A percentile compares a stretch with the other conserved stretches of the same genome.
phyloP scores from a whole-genome alignment of 1,140 invertebrate genomes.

The Ceratosolen fusciceps region DNA sequence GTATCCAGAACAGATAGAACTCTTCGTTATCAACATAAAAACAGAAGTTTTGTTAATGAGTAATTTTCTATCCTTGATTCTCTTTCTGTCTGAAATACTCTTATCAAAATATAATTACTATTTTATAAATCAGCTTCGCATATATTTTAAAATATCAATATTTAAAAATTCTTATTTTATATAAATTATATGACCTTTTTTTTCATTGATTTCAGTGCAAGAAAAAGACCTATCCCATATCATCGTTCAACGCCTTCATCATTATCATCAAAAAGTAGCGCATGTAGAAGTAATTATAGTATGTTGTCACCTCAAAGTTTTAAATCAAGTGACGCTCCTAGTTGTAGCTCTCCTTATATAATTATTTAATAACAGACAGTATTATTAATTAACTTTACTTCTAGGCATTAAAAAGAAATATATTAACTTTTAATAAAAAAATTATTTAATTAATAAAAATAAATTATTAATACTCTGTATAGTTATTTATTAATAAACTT shows the following conservation, averaged over 20 bases:
- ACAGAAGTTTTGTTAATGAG: no score
- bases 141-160: no score
- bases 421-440: neutral
- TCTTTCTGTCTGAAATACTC: no score
- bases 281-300: slow-evolving; percentile 74
- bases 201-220: slow-evolving; percentile 78
- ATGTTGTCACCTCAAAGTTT: slow-evolving; percentile 71
- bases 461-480: neutral
- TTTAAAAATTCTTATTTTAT: no score
- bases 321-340: slow-evolving; percentile 65
- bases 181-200: no score
- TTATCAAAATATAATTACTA: no score
- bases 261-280: slow-evolving; percentile 78
- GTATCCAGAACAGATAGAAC: no score
- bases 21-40: no score
- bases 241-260: slow-evolving; percentile 85
- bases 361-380: neutral
- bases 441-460: neutral
- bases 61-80: no score
- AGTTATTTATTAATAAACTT: no score
- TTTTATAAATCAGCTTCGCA: no score
- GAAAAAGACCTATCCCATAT: slow-evolving; percentile 91
- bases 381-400: neutral
- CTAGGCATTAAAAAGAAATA: neutral
- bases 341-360: neutral